Percentiles rank a stretch among this genome's conserved stretches.
phyloP scores from a whole-genome alignment of 2,797 vertebrate genomes.

The Muraenolepis orangiensis region DNA sequence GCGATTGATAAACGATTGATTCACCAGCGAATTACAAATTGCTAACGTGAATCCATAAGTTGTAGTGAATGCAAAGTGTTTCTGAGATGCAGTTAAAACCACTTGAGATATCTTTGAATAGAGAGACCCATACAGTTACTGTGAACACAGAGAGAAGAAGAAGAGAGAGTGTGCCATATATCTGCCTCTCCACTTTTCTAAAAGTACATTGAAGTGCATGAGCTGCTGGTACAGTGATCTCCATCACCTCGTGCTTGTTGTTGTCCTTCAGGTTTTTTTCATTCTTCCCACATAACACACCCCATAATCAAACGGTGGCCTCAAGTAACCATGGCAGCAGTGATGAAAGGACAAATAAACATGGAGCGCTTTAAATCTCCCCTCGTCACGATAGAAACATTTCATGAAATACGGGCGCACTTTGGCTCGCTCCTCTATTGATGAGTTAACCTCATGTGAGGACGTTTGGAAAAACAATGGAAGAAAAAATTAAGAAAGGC shows the following conservation, averaged over 20 bases:
- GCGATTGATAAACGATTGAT: background rate
- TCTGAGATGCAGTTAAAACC: too few species aligned
- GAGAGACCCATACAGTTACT: background rate
- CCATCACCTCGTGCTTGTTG: background rate
- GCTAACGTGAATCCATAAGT: background rate
- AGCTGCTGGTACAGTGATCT: constrained; percentile 5
- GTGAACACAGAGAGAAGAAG: background rate
- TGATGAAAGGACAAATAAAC: constrained; percentile 25
- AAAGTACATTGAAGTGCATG: constrained; percentile 21
- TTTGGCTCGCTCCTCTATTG: constrained; percentile 33
- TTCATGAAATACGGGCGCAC: background rate
- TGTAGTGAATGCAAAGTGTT: too few species aligned
- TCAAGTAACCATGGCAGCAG: constrained; percentile 6
- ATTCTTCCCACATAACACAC: too few species aligned
- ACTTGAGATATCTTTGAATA: too few species aligned
- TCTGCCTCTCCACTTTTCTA: constrained; percentile 13
- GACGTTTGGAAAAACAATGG: background rate
- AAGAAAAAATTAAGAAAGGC: background rate
- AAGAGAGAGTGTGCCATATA: background rate
- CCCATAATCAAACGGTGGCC: constrained; percentile 27
- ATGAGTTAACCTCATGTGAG: constrained; percentile 22
- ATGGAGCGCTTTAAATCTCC: constrained; percentile 25
- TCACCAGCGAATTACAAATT: background rate
- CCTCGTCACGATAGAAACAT: constrained; percentile 23
- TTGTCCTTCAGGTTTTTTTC: too few species aligned